These are phyloP conservation scores for Thalassarche chlororhynchos DNA, from an alignment of 2,113 vertebrate species.

Conservation along the genomic window DNA sequence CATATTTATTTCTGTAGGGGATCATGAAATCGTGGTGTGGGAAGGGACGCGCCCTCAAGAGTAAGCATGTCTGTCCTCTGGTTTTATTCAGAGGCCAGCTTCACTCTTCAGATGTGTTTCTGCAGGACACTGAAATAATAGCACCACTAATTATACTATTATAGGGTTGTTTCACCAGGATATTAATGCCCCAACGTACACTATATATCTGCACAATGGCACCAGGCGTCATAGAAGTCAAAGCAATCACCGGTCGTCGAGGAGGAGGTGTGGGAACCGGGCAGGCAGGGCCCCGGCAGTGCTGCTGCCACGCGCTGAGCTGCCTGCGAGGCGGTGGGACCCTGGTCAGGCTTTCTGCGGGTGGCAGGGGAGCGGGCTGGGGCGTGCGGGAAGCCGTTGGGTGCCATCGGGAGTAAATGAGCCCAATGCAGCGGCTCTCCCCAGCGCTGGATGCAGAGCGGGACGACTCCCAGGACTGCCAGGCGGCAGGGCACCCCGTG, in stretches of 20 bases:
- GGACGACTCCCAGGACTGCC: not conserved
- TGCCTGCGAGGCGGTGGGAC: rapidly evolving
- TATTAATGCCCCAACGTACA: not conserved
- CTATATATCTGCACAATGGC: not conserved
- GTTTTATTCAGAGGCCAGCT: not conserved
- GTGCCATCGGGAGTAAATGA: not conserved
- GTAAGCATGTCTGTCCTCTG: not conserved
- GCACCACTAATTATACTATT: not conserved
- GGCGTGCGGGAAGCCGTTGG: rapidly evolving
- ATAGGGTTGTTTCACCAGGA: not conserved
- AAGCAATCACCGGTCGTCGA: not conserved
- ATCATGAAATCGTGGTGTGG: not conserved
- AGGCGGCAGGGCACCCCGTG: not conserved
- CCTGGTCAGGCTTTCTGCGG: rapidly evolving
- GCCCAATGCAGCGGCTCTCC: not conserved
- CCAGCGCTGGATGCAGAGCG: rapidly evolving
- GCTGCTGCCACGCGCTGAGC: rapidly evolving
- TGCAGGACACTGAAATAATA: not conserved
- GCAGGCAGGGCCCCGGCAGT: not conserved
- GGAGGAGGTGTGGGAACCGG: not conserved
- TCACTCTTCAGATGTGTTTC: not conserved
- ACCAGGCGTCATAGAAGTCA: not conserved
- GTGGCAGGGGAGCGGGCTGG: too few relatives aligned
- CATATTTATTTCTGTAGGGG: not conserved
- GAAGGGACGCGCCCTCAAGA: not conserved